Evolutionary conservation across 2,113 vertebrate species (phyloP).

Genomic region (Xerus inauris): DNA sequence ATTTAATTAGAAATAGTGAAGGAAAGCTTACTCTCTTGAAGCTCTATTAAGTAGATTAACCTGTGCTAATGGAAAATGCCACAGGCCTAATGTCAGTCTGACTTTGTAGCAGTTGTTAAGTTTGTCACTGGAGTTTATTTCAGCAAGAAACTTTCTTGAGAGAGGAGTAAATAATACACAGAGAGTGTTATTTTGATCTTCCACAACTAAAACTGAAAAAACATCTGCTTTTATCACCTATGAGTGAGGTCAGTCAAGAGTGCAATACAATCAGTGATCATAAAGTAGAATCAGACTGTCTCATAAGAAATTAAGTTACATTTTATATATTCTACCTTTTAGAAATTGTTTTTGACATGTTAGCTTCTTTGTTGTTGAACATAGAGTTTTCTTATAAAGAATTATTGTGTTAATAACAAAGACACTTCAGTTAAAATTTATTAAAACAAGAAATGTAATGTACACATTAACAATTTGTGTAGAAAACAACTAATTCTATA

Average conservation of each 20-base stretch:
- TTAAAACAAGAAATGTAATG: background rate
- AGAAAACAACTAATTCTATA: conserved; percentile 10
- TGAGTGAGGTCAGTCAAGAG: background rate
- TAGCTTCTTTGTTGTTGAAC: background rate
- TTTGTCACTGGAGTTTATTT: background rate
- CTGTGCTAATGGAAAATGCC: background rate
- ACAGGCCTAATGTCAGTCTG: background rate
- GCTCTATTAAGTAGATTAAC: background rate
- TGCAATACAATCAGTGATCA: background rate
- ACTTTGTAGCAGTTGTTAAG: background rate
- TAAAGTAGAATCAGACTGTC: background rate
- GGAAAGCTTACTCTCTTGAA: background rate
- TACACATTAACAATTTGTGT: background rate
- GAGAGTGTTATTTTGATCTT: background rate
- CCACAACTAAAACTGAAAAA: background rate
- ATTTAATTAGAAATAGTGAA: background rate
- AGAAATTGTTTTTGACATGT: background rate
- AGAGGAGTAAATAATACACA: background rate
- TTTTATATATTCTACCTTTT: background rate
- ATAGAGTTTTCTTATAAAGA: background rate
- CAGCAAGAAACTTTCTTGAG: background rate
- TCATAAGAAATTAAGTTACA: background rate
- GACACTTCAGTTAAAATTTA: background rate
- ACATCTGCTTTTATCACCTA: conserved; percentile 9
- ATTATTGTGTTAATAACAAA: background rate